phyloP scores from a whole-genome alignment of 2,113 vertebrate species.

The Propithecus coquereli region DNA sequence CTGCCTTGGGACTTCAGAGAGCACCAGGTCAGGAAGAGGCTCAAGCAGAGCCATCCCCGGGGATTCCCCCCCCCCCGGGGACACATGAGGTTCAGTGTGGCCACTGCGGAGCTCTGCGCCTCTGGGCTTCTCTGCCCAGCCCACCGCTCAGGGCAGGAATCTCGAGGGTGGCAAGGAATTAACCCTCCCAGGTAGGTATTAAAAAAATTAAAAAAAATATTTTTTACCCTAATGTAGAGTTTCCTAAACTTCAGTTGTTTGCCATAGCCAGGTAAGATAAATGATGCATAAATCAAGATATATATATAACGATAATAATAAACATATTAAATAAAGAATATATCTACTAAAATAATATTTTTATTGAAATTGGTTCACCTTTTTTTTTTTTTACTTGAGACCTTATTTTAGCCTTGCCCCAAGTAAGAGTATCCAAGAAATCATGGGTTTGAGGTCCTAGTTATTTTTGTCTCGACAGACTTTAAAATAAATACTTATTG shows the following conservation, averaged over 20 bases:
- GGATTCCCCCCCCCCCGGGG: background rate
- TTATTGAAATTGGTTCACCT: background rate
- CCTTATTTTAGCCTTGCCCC: background rate
- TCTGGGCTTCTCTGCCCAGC: background rate
- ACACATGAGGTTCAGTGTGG: fast-evolving
- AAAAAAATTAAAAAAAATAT: background rate
- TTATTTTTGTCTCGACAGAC: background rate
- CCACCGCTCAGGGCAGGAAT: background rate
- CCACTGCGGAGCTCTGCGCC: fast-evolving
- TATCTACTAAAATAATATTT: background rate
- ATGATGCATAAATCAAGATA: background rate
- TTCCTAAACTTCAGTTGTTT: background rate
- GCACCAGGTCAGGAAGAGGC: background rate
- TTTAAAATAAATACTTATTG: too few relatives aligned
- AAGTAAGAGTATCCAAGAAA: background rate
- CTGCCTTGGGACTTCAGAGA: background rate
- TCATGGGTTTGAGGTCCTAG: background rate
- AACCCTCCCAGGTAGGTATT: background rate
- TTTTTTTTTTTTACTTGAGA: background rate
- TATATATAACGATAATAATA: background rate
- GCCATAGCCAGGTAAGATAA: background rate
- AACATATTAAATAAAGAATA: background rate
- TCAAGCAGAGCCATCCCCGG: fast-evolving
- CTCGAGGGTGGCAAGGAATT: background rate
- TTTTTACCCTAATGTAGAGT: background rate